Percentiles rank a stretch among this genome's conserved stretches.
phyloP scores from a whole-genome alignment of 2,113 vertebrate species.

The Nothobranchius furzeri region DNA sequence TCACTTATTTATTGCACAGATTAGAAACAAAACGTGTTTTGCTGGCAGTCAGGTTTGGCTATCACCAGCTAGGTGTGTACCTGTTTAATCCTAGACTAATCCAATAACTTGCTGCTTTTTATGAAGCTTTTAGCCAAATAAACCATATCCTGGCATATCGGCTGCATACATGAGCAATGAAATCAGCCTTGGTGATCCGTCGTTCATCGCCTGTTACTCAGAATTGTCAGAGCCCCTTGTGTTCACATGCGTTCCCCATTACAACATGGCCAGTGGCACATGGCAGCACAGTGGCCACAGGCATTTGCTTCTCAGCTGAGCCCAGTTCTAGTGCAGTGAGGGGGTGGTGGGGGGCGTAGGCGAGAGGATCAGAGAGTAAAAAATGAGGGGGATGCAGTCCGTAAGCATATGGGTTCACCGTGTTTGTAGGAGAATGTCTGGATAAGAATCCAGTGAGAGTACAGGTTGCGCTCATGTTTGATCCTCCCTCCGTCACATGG shows the following conservation, averaged over 20 bases:
- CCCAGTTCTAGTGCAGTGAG: constrained; percentile 63
- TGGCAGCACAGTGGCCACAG: constrained; percentile 70
- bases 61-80: not conserved
- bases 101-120: not conserved
- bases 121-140: constrained; percentile 10
- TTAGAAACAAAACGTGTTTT: not conserved
- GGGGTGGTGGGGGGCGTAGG: constrained; percentile 38
- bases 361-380: constrained; percentile 30
- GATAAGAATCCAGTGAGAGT: constrained; percentile 60
- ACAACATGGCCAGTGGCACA: constrained; percentile 72
- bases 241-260: constrained; percentile 67
- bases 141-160: constrained; percentile 13
- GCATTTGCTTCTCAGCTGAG: constrained; percentile 73
- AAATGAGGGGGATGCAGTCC: constrained; percentile 30
- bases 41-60: not conserved
- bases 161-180: constrained; percentile 29
- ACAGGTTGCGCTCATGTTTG: constrained; percentile 44
- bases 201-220: constrained; percentile 13
- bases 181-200: constrained; percentile 20
- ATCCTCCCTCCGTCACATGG: constrained; percentile 52
- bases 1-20: not conserved
- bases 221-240: constrained; percentile 50
- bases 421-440: constrained; percentile 49
- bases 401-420: constrained; percentile 38
- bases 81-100: constrained; percentile 15